Conservation (phyloP, 2,888 invertebrate species). For the Eupithecia dodoneata region DNA sequence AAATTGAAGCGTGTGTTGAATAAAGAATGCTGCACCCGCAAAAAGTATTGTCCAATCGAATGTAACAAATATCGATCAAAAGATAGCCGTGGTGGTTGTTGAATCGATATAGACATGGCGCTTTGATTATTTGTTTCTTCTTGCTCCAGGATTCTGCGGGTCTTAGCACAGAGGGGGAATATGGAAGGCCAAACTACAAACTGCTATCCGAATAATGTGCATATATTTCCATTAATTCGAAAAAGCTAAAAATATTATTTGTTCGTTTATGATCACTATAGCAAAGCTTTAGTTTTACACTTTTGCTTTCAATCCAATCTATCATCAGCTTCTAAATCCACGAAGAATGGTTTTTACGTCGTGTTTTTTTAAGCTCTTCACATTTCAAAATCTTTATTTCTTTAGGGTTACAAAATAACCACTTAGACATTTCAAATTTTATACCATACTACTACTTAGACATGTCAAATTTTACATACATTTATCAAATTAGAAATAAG, state of each 20-base stretch:
- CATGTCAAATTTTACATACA: too few relatives aligned
- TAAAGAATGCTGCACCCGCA: slow-evolving; percentile 52
- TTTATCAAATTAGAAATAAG: too few relatives aligned
- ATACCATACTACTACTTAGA: too few relatives aligned
- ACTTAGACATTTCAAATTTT: too few relatives aligned
- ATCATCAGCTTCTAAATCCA: neutral
- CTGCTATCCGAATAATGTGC: neutral
- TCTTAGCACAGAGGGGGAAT: neutral
- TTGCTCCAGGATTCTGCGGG: slow-evolving; percentile 55
- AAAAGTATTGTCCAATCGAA: slow-evolving; percentile 63
- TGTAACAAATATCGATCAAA: slow-evolving; percentile 79
- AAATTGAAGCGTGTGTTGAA: slow-evolving; percentile 16
- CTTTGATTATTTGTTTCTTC: slow-evolving; percentile 80
- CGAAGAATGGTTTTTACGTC: neutral
- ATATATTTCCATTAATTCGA: too few relatives aligned
- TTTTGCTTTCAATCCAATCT: neutral
- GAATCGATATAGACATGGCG: slow-evolving; percentile 80
- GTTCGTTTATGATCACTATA: too few relatives aligned
- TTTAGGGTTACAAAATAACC: too few relatives aligned
- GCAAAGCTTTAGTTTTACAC: too few relatives aligned
- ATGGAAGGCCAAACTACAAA: neutral
- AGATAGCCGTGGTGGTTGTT: slow-evolving; percentile 77
- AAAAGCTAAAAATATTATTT: too few relatives aligned
- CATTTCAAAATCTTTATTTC: too few relatives aligned
- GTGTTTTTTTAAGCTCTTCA: too few relatives aligned